A percentile compares a stretch with the other conserved stretches of the same genome.
phyloP scores from a whole-genome alignment of 2,797 vertebrate genomes.

The Neosilurus hyrtlii region DNA sequence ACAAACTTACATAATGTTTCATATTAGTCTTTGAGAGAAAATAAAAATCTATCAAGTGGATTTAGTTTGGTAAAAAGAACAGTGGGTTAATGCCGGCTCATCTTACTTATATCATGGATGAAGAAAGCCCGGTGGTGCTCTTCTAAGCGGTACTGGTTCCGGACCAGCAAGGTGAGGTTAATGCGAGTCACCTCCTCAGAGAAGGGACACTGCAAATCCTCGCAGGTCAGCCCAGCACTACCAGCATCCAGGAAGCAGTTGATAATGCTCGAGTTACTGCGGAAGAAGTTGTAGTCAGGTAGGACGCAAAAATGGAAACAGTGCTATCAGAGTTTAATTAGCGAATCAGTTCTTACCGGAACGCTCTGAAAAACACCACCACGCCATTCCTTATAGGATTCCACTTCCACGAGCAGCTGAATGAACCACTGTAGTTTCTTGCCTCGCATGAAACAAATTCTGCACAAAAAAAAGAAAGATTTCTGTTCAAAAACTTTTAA shows the following conservation, averaged over 20 bases:
- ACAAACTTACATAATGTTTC: too few species aligned
- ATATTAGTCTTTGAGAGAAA: too few species aligned
- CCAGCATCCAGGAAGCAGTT: constrained; percentile 51
- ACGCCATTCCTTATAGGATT: constrained; percentile 48
- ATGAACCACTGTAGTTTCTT: constrained; percentile 68
- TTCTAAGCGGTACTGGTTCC: constrained; percentile 50
- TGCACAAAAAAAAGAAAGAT: constrained; percentile 31
- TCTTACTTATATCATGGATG: constrained; percentile 57
- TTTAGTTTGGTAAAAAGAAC: too few species aligned
- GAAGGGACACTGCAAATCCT: constrained; percentile 47
- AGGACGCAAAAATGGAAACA: neutral
- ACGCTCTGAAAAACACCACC: constrained; percentile 64
- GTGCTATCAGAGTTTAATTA: too few species aligned
- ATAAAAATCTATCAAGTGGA: too few species aligned
- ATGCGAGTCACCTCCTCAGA: constrained; percentile 55
- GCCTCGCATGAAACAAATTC: constrained; percentile 68
- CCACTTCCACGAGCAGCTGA: constrained; percentile 69
- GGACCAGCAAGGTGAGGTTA: constrained; percentile 42
- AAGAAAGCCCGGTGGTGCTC: constrained; percentile 51
- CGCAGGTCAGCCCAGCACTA: constrained; percentile 48
- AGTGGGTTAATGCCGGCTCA: too few species aligned
- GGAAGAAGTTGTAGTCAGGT: neutral
- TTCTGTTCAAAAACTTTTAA: too few species aligned
- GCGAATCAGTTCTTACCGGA: constrained; percentile 66
- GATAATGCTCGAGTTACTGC: constrained; percentile 46